These are phyloP conservation scores for Elmis aenea DNA, from an alignment of 2,888 invertebrate species.

Conservation along the genomic window DNA sequence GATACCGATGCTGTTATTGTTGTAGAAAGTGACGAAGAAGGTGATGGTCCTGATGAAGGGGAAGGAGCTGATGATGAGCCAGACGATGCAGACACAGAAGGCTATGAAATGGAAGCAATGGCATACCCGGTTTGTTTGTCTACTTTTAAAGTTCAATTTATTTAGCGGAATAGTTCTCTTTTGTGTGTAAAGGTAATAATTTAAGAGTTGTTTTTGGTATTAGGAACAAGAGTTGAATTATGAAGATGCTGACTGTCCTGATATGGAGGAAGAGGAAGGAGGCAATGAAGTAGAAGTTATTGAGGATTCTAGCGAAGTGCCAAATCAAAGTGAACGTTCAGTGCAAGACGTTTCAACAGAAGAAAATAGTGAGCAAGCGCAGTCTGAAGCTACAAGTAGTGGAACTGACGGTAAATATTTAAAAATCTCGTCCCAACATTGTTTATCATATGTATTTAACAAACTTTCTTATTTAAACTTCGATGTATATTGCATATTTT, in stretches of 20 bases:
- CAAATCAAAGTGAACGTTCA: constrained; percentile 53
- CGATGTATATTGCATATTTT: not conserved
- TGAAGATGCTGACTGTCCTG: constrained; percentile 52
- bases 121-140: constrained; percentile 17
- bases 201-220: constrained; percentile 11
- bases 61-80: constrained; percentile 50
- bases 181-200: no score
- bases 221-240: constrained; percentile 50
- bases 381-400: constrained; percentile 69
- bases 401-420: constrained; percentile 66
- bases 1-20: constrained; percentile 62
- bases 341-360: constrained; percentile 28
- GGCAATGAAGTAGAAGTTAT: constrained; percentile 55
- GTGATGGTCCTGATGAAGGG: constrained; percentile 49
- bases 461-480: not conserved
- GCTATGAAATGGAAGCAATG: constrained; percentile 52
- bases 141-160: not conserved
- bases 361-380: constrained; percentile 49
- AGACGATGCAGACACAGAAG: constrained; percentile 52
- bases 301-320: constrained; percentile 61
- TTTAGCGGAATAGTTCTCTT: no score
- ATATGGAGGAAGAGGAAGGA: constrained; percentile 46
- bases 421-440: no score
- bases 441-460: not conserved
- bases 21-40: constrained; percentile 76